Conservation (phyloP, 2,888 invertebrate species). For the Sarcophaga variegata region DNA sequence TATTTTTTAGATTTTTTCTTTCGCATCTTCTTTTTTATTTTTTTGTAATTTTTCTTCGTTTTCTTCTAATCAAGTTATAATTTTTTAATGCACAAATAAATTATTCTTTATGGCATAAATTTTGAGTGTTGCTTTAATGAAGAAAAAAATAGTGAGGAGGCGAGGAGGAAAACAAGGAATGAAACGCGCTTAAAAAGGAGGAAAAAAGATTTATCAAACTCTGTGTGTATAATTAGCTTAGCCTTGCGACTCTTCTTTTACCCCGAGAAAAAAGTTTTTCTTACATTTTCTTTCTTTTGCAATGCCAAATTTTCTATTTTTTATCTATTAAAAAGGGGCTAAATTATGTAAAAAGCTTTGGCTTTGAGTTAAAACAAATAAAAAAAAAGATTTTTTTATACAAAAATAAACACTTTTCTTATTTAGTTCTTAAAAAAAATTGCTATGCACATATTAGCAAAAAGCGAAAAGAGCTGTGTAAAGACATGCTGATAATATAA, state of each 20-base stretch:
- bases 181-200: neutral
- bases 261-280: constrained; percentile 35
- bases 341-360: constrained; percentile 61
- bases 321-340: constrained; percentile 49
- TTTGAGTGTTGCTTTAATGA: constrained; percentile 26
- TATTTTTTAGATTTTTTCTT: constrained; percentile 44
- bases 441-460: neutral
- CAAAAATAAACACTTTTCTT: constrained; percentile 61
- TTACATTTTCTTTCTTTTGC: constrained; percentile 6
- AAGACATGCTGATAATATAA: constrained; percentile 43
- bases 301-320: constrained; percentile 13
- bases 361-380: constrained; percentile 39
- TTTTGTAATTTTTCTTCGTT: neutral
- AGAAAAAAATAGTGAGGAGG: neutral
- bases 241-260: constrained; percentile 64
- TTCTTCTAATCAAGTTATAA: constrained; percentile 61
- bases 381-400: constrained; percentile 37
- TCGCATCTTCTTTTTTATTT: no score
- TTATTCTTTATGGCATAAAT: constrained; percentile 42
- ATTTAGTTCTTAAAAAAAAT: constrained; percentile 29
- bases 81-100: constrained; percentile 51
- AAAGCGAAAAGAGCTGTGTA: constrained; percentile 41
- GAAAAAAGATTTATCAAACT: constrained; percentile 64
- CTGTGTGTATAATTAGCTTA: constrained; percentile 64
- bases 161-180: neutral